Conservation (phyloP, 1,140 invertebrate species). For the Halyomorpha halys region DNA sequence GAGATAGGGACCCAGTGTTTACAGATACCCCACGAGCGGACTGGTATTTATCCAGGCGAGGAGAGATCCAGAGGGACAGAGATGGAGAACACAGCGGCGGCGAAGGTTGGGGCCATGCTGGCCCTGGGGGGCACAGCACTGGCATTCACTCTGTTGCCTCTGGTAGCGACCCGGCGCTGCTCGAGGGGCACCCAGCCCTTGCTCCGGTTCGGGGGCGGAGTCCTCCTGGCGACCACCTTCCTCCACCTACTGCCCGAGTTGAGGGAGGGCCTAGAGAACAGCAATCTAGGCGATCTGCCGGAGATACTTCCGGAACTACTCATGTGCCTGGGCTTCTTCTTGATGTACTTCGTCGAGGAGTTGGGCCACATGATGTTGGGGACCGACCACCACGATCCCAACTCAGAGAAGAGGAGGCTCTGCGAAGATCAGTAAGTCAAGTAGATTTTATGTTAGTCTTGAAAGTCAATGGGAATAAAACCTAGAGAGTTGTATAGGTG, state of each 20-base stretch:
- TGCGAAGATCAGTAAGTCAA: background rate
- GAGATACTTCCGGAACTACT: constrained; percentile 43
- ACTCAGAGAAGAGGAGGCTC: background rate
- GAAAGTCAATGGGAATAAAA: no score
- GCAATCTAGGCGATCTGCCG: constrained; percentile 18
- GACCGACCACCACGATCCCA: background rate
- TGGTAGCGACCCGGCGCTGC: background rate
- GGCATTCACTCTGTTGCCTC: background rate
- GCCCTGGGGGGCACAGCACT: background rate
- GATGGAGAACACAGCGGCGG: background rate
- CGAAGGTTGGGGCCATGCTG: background rate
- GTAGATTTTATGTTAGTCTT: no score
- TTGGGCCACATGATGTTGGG: constrained; percentile 36
- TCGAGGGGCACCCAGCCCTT: background rate
- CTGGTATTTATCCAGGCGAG: no score
- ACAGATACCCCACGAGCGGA: no score
- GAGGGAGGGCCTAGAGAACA: constrained; percentile 39
- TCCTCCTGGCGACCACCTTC: constrained; percentile 80
- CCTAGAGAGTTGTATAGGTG: no score
- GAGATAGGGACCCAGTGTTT: no score
- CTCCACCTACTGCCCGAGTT: constrained; percentile 84
- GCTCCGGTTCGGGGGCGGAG: constrained; percentile 68
- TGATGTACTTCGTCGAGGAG: constrained; percentile 46
- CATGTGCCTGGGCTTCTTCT: constrained; percentile 46
- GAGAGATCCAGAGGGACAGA: no score